Conservation (phyloP, 2,113 vertebrate genomes). For the Labeo rohita region DNA sequence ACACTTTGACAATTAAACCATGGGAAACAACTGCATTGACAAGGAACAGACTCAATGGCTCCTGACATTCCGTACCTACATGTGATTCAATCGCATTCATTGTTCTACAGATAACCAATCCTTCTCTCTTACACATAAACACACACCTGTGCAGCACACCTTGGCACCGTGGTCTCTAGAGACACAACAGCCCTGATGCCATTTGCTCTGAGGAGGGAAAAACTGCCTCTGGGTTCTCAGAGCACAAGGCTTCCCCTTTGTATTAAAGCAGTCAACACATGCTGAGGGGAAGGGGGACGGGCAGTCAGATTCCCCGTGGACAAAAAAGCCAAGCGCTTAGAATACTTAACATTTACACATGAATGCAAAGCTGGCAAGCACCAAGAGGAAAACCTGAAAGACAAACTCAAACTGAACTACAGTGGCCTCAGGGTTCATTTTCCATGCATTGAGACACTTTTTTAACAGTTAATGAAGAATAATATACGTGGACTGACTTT, state of each 20-base stretch:
- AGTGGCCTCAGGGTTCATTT: constrained; percentile 1
- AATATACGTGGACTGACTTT: neutral
- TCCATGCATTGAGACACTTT: neutral
- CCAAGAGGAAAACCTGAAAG: constrained; percentile 23
- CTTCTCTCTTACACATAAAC: neutral
- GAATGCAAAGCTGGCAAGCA: constrained; percentile 36
- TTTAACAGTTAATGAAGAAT: neutral
- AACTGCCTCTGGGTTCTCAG: neutral
- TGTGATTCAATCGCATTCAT: neutral
- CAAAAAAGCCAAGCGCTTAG: constrained; percentile 26
- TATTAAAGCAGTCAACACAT: constrained; percentile 37
- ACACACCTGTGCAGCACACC: constrained; percentile 2
- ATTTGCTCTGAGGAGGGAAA: neutral
- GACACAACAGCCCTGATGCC: neutral
- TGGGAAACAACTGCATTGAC: neutral
- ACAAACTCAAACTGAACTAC: neutral
- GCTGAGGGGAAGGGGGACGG: constrained; percentile 31
- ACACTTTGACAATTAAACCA: neutral
- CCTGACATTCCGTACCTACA: neutral
- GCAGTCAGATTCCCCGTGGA: neutral
- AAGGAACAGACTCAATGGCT: neutral
- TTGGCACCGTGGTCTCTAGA: neutral
- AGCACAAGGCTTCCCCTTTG: constrained; percentile 24
- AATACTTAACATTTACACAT: constrained; percentile 46
- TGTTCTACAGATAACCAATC: neutral